Evolutionary conservation across 1,140 invertebrate genomes (phyloP), one percentile per base, ranked within the genome.

Genomic region (Mercenaria mercenaria): DNA sequence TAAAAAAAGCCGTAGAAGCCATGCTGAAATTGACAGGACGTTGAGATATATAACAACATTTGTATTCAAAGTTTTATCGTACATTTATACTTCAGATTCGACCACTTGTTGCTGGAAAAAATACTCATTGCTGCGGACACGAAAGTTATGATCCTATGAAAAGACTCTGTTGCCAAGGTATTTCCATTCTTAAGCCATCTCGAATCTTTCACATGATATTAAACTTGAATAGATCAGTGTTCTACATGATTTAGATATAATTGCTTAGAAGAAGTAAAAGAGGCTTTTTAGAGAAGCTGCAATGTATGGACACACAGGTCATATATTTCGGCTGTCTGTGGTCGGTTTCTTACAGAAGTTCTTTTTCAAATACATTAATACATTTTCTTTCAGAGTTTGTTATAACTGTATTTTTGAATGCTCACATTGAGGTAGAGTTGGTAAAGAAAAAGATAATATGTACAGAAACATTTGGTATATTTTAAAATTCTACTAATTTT

Each of bases 61-160:
- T 15, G 20, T 15, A 56, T 11, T 15, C 20, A 11, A 56, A 8
- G 15, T 47, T 47, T 47, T 6, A 8, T 8, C 6, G 6, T 47
- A 47, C 43, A 47, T 47, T 15, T 47, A 47, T 13, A 52, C 26
- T 67, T 47, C 34, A 84, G 61, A 32, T 72, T 29, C 81, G 69
- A 84, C 81, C 81, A 4, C 32, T 67, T 18, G 61, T 84, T 4
- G 81, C 81, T 41, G 81, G 81, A 20, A 29, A 69, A 26, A 11
- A 67, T 32, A 84, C 81, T 3, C 61, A 69, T 69, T 84, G 81
- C 29, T 84, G 81, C 23, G 23, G 4, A 13, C 23, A 69, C 26
- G 61, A 84, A 50, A 84, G 81, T 59, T 84, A 69, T 34, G 61
- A 84, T 72, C 81, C 81, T 2, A 50, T 43, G 37, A 61, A 84